Conservation (phyloP, 2,113 vertebrate genomes). For the Meles meles region DNA sequence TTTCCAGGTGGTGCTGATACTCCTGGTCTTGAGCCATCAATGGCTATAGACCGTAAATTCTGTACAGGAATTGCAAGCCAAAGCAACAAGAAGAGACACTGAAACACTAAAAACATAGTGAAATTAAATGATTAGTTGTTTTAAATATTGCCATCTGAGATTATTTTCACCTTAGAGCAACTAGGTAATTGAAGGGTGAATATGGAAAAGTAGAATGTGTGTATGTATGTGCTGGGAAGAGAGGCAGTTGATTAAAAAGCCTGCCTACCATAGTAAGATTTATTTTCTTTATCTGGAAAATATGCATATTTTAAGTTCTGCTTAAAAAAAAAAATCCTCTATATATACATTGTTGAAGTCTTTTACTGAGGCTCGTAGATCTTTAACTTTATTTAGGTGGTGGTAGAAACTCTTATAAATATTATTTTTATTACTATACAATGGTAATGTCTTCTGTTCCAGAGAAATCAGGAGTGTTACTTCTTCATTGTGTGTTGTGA, state of each 20-base stretch:
- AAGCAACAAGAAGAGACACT: not conserved
- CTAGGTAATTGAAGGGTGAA: not conserved
- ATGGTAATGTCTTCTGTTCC: not conserved
- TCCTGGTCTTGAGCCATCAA: not conserved
- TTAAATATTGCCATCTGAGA: not conserved
- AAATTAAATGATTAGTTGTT: conserved; percentile 21
- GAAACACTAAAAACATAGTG: not conserved
- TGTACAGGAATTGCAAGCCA: not conserved
- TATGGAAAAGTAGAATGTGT: not conserved
- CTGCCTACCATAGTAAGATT: not conserved
- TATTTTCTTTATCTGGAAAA: not conserved
- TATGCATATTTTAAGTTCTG: not conserved
- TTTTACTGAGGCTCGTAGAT: not conserved
- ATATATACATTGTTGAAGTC: not conserved
- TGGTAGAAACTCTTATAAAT: not conserved
- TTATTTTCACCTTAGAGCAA: not conserved
- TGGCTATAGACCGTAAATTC: not conserved
- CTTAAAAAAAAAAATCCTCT: not conserved
- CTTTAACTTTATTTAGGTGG: not conserved
- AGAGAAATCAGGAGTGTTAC: not conserved
- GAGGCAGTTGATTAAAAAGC: not conserved
- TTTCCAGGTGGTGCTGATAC: not conserved
- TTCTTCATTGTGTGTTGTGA: not conserved
- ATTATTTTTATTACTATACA: conserved; percentile 17
- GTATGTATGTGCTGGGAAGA: not conserved